Conservation (phyloP, 1,140 invertebrate genomes). For the Drosophila bocqueti region DNA sequence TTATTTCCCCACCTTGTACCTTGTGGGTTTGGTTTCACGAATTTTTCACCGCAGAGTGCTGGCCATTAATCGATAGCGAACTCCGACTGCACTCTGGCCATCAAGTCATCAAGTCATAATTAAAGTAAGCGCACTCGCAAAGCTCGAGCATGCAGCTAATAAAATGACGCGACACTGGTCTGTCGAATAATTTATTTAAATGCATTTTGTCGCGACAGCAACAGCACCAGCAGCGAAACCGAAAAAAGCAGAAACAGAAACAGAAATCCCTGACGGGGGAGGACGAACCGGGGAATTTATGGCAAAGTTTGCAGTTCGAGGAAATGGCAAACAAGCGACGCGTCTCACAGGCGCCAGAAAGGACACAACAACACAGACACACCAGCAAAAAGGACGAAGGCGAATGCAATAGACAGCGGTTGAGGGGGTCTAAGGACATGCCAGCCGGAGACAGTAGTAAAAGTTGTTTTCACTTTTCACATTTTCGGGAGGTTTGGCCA, state of each 20-base stretch:
- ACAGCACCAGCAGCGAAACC: slow-evolving; percentile 52
- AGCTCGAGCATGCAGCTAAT: slow-evolving; percentile 59
- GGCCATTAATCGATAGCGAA: slow-evolving; percentile 35
- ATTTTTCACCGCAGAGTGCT: slow-evolving; percentile 2
- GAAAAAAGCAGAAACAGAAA: slow-evolving; percentile 36
- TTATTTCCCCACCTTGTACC: slow-evolving; percentile 25
- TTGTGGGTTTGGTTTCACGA: slow-evolving; percentile 15
- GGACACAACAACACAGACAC: slow-evolving; percentile 15
- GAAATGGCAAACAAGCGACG: slow-evolving; percentile 81
- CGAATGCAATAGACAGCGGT: slow-evolving; percentile 50
- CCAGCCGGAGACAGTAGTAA: slow-evolving; percentile 58
- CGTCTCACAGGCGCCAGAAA: slow-evolving; percentile 66
- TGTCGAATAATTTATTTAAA: slow-evolving; percentile 84
- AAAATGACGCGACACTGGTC: slow-evolving; percentile 82
- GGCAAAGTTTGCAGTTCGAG: slow-evolving; percentile 73
- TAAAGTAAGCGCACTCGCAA: slow-evolving; percentile 49
- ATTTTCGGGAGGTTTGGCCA: slow-evolving; percentile 51
- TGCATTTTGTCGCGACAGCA: slow-evolving; percentile 82
- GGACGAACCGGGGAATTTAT: slow-evolving; percentile 65
- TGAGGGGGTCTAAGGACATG: neutral
- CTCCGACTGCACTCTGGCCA: slow-evolving; percentile 28
- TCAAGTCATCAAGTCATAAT: slow-evolving; percentile 56
- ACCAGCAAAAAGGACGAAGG: slow-evolving; percentile 33
- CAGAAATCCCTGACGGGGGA: slow-evolving; percentile 42
- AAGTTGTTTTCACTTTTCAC: slow-evolving; percentile 84